Base-by-base conservation (phyloP, 2,113 vertebrate species). In the Tychaedon coryphoeus region DNA sequence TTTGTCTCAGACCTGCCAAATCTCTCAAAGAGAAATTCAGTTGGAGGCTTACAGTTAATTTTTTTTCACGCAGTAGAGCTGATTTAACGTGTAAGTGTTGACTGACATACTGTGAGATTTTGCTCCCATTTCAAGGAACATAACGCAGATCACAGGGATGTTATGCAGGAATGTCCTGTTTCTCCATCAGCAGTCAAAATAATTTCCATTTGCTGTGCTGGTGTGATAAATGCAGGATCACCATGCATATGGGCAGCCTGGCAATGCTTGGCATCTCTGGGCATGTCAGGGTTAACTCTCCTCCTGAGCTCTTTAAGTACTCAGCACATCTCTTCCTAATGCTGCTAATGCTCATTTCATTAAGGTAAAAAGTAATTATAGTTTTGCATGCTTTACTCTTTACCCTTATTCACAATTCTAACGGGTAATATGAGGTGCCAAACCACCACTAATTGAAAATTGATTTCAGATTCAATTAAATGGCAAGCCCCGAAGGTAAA, bases 361-460 rank as follows among this genome's bases (percentile, higher is more conserved):
- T 77, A 85, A 90, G 56, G 73, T 50, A 77, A 86, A 86, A 92
- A 97, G 61, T 77, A 95, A 95, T 97, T 94, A 93, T 50, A 92
- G 87, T 93, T 86, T 97, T 94, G 58, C 64, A 89, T 92, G 70
- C 61, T 96, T 97, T 82, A 91, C 61, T 90, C 71, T 91, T 94
- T 79, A 92, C 54, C 25, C 19, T 95, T 95, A 80, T 82, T 96
- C 90, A 96, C 69, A 80, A 91, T 93, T 96, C 96, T 82, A 96
- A 66, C 74, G 95, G 77, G 62, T 95, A 93, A 92, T 92, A 96
- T 57, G 72, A 98, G 92, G 90, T 96, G 62, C 83, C 66, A 96
- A 97, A 96, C 81, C 85, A 93, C 70, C 53, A 88, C 88, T 97
- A 98, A 98, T 97, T 97, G 93, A 97, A 98, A 98, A 98, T 96